Evolutionary conservation across 1,140 invertebrate genomes (phyloP).

Genomic region (Ericerus pela): DNA sequence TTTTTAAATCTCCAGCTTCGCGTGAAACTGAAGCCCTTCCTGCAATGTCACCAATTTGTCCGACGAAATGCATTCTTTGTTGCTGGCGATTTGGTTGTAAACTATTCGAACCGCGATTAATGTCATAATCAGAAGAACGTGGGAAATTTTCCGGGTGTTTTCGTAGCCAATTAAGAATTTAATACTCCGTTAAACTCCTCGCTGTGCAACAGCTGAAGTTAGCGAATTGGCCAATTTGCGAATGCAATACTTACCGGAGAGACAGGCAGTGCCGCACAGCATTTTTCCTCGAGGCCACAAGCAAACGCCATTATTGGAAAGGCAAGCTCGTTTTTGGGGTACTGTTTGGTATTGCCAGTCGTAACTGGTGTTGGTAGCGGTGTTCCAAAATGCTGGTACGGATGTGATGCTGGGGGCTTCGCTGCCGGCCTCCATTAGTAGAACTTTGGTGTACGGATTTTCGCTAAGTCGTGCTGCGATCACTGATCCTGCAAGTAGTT

Average conservation of each 20-base stretch:
- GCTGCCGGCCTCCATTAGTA: conserved; percentile 45
- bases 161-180: no score
- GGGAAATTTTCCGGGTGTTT: no score
- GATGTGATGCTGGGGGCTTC: conserved; percentile 49
- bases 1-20: no score
- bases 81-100: no score
- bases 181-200: no score
- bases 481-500: conserved; percentile 32
- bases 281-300: conserved; percentile 57
- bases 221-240: no score
- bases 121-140: no score
- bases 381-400: conserved; percentile 44
- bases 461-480: conserved; percentile 42
- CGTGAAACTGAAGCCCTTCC: no score
- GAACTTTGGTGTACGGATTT: conserved; percentile 32
- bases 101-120: no score
- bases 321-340: conserved; percentile 38
- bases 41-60: no score
- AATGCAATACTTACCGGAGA: conserved; percentile 41
- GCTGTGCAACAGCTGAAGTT: no score
- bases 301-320: conserved; percentile 43
- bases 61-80: no score
- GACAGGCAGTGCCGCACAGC: conserved; percentile 62
- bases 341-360: conserved; percentile 54
- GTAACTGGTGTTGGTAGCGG: conserved; percentile 35